Evolutionary conservation across 2,888 invertebrate genomes (phyloP).

Genomic region (Ephialtes manifestator): DNA sequence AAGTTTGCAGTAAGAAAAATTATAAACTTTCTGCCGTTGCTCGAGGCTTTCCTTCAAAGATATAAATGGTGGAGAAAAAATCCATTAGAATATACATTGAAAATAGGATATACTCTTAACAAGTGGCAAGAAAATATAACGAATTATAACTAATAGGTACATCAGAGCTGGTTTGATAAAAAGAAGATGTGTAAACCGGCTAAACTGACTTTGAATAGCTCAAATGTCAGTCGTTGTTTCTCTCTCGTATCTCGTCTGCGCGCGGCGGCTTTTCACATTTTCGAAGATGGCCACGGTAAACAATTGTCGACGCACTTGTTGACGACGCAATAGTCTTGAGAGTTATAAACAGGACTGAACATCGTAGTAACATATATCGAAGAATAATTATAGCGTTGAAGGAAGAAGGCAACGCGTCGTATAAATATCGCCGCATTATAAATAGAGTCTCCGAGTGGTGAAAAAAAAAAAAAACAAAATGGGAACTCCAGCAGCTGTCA

Average conservation of each 20-base stretch:
- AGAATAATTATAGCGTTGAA: not conserved
- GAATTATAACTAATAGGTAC: too few relatives aligned
- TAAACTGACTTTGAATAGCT: too few relatives aligned
- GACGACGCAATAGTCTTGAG: not conserved
- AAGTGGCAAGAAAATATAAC: too few relatives aligned
- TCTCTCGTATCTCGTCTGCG: not conserved
- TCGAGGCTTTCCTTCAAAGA: too few relatives aligned
- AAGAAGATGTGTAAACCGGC: too few relatives aligned
- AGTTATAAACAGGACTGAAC: not conserved
- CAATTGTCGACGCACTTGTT: not conserved
- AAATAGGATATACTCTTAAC: too few relatives aligned
- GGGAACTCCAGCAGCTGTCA: slow-evolving; percentile 36
- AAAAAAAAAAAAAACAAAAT: slow-evolving; percentile 24
- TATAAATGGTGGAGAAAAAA: too few relatives aligned
- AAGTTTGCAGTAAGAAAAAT: too few relatives aligned
- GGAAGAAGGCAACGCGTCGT: not conserved
- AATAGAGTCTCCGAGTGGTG: not conserved
- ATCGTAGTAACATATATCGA: not conserved
- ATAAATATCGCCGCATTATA: not conserved
- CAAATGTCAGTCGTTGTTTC: too few relatives aligned
- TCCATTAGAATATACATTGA: too few relatives aligned
- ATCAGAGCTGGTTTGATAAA: too few relatives aligned
- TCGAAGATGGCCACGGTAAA: slow-evolving; percentile 16
- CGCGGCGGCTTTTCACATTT: not conserved
- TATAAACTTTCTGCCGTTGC: too few relatives aligned